Evolutionary conservation across 2,113 vertebrate genomes (phyloP).

Genomic region (Opisthocomus hoazin): DNA sequence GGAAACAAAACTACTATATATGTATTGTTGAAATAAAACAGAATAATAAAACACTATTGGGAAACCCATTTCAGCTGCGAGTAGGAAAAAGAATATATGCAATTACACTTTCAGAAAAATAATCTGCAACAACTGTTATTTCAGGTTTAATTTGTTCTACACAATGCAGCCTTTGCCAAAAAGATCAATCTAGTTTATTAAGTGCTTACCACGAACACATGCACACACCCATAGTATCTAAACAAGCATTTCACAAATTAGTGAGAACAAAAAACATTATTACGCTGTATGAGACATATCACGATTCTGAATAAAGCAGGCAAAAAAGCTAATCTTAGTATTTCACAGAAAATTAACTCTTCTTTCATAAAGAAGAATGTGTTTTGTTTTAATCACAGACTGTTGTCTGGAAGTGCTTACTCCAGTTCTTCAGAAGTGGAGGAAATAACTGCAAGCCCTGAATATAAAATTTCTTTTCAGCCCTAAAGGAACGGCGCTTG

Average conservation of each 20-base stretch:
- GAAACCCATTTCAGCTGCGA: conserved; percentile 59
- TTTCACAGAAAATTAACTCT: conserved; percentile 60
- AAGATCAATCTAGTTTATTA: conserved; percentile 60
- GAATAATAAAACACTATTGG: conserved; percentile 59
- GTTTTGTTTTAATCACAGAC: conserved; percentile 56
- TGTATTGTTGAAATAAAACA: conserved; percentile 55
- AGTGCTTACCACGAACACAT: conserved; percentile 51
- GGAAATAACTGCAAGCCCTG: neutral
- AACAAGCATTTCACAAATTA: conserved; percentile 55
- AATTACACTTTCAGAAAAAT: conserved; percentile 64
- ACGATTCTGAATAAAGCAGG: conserved; percentile 14
- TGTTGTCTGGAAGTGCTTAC: conserved; percentile 28
- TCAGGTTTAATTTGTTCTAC: conserved; percentile 54
- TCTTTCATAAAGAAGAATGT: conserved; percentile 48
- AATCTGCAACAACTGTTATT: conserved; percentile 55
- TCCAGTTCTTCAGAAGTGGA: neutral
- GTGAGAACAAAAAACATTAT: conserved; percentile 33
- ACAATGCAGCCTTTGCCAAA: conserved; percentile 36
- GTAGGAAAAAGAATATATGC: conserved; percentile 35
- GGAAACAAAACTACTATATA: conserved; percentile 42
- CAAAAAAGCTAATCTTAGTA: conserved; percentile 51
- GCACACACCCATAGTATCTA: conserved; percentile 15
- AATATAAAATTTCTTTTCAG: neutral
- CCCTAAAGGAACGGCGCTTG: neutral
- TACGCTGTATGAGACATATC: conserved; percentile 1